These are phyloP conservation scores for Lasaia peninsularis DNA, from an alignment of 1,140 invertebrate species.

Conservation along the genomic window DNA sequence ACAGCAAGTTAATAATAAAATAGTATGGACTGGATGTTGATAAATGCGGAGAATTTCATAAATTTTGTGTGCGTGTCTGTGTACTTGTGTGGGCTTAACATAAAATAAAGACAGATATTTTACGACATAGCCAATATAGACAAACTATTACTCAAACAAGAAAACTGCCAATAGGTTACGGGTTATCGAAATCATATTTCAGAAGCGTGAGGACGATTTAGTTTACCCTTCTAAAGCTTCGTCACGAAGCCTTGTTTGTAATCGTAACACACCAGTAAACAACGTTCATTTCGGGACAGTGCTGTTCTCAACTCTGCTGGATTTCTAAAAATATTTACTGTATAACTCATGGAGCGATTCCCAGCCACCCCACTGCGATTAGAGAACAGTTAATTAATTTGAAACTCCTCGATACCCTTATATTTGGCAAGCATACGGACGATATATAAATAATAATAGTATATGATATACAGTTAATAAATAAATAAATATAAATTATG, in stretches of 20 bases:
- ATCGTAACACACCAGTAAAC: not conserved
- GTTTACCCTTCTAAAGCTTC: conserved; percentile 60
- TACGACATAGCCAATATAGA: conserved; percentile 37
- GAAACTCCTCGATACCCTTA: not conserved
- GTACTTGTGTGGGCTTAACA: no score
- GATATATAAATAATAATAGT: no score
- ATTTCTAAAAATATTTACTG: not conserved
- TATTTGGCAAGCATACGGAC: no score
- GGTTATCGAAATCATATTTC: conserved; percentile 75
- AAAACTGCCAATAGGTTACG: conserved; percentile 57
- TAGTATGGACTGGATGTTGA: no score
- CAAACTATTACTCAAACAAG: conserved; percentile 61
- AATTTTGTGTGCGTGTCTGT: no score
- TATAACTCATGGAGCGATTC: not conserved
- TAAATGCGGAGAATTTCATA: no score
- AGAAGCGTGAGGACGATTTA: conserved; percentile 64
- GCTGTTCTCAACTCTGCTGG: not conserved
- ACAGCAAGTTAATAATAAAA: no score
- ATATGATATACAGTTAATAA: no score
- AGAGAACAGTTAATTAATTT: not conserved
- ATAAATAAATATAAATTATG: no score
- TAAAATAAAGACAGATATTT: not conserved
- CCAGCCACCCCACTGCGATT: not conserved
- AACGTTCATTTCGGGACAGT: not conserved
- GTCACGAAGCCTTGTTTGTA: conserved; percentile 46